Evolutionary conservation across 2,113 vertebrate genomes (phyloP).

Genomic region (Gallinago undulata): DNA sequence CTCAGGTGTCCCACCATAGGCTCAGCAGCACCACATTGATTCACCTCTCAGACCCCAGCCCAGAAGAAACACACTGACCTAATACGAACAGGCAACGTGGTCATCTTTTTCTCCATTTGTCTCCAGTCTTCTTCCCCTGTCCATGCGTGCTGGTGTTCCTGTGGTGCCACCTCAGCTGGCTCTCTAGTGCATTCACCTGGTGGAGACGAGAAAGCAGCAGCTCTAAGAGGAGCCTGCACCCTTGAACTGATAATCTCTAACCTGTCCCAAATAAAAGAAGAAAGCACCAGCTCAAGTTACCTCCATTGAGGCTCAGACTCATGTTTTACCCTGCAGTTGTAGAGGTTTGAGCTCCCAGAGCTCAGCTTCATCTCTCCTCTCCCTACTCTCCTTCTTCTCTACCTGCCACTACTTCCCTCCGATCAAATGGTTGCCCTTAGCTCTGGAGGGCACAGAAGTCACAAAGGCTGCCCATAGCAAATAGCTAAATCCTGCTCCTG

Average conservation of each 20-base stretch:
- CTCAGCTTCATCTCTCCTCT: not conserved
- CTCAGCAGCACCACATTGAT: not conserved
- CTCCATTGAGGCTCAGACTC: not conserved
- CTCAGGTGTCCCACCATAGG: not conserved
- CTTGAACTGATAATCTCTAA: not conserved
- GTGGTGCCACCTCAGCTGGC: slow-evolving; percentile 51
- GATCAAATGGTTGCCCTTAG: not conserved
- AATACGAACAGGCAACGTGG: accelerated
- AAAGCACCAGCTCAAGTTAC: not conserved
- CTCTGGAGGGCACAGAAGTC: not conserved
- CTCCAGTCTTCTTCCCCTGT: not conserved
- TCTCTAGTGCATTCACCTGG: slow-evolving; percentile 56
- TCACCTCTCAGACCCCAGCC: not conserved
- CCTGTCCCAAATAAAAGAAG: not conserved
- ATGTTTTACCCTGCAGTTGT: not conserved
- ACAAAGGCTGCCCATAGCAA: not conserved
- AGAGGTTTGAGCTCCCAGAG: not conserved
- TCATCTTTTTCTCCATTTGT: slow-evolving; percentile 49
- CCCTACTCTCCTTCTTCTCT: not conserved
- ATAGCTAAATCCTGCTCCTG: not conserved
- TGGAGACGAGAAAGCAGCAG: not conserved
- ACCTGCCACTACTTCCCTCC: not conserved
- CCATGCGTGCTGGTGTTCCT: not conserved
- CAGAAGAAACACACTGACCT: not conserved
- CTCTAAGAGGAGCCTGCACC: not conserved